Evolutionary conservation across 2,888 invertebrate species (phyloP).

Genomic region (Germaria angustata): DNA sequence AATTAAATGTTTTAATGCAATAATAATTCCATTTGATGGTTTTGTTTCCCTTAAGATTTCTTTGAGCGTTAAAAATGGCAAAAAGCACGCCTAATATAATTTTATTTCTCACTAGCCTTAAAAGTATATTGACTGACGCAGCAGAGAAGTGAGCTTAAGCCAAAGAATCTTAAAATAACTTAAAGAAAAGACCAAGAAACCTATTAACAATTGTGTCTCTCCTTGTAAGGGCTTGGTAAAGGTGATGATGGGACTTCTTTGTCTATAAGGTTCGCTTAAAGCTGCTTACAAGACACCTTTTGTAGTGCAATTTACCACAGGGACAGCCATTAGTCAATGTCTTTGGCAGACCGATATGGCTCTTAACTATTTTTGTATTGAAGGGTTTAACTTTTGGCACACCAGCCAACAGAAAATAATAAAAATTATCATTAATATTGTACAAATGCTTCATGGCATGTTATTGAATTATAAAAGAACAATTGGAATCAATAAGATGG

Average conservation of each 20-base stretch:
- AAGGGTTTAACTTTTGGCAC: background rate
- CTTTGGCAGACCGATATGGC: conserved; percentile 20
- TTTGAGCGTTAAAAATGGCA: background rate
- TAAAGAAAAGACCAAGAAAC: background rate
- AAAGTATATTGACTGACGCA: background rate
- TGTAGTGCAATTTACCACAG: conserved; percentile 47
- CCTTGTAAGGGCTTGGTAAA: conserved; percentile 13
- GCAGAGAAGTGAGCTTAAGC: background rate
- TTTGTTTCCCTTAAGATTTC: conserved; percentile 28
- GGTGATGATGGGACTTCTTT: conserved; percentile 29
- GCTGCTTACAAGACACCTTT: conserved; percentile 53
- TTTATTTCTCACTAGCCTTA: conserved; percentile 1
- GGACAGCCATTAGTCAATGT: conserved; percentile 63
- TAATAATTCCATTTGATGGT: conserved; percentile 39
- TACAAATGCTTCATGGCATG: conserved; percentile 9
- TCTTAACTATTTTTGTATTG: conserved; percentile 18
- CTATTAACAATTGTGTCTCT: conserved; percentile 32
- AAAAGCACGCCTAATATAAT: conserved; percentile 28
- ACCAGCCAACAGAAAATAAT: background rate
- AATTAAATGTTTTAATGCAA: conserved; percentile 46
- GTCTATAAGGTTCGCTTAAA: background rate
- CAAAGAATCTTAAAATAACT: conserved; percentile 28
- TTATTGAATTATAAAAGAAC: conserved; percentile 25
- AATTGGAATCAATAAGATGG: background rate
- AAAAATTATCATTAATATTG: conserved; percentile 7